Percentiles rank a stretch among this genome's conserved stretches.
Evolutionary conservation across 1,140 invertebrate species (phyloP).

Genomic region (Conus betulinus): DNA sequence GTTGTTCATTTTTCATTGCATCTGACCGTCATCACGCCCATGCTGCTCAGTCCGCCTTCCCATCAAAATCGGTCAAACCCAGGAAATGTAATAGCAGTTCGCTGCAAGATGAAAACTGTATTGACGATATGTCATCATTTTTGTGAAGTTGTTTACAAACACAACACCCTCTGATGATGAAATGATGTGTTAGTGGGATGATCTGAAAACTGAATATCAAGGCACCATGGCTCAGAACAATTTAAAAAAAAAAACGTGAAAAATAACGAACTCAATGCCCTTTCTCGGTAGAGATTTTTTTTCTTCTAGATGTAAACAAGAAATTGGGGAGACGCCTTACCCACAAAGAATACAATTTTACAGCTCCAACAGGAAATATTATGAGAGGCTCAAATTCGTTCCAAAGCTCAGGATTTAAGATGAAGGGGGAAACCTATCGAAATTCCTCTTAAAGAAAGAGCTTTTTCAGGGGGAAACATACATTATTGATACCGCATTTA

Average conservation of each 20-base stretch:
- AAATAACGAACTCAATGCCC: background rate
- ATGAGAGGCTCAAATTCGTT: slow-evolving; percentile 37
- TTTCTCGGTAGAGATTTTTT: background rate
- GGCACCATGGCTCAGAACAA: slow-evolving; percentile 7
- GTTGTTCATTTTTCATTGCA: too few species aligned
- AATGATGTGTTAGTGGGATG: slow-evolving; percentile 32
- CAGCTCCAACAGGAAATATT: slow-evolving; percentile 33
- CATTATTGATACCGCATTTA: slow-evolving; percentile 31
- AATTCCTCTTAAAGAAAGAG: slow-evolving; percentile 41
- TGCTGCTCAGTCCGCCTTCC: background rate
- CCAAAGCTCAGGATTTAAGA: slow-evolving; percentile 38
- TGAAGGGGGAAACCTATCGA: slow-evolving; percentile 47
- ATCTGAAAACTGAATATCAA: slow-evolving; percentile 32
- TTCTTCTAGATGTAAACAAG: background rate
- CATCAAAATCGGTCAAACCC: slow-evolving; percentile 3
- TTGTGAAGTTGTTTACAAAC: background rate
- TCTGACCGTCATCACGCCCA: too few species aligned
- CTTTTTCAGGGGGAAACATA: slow-evolving; percentile 35
- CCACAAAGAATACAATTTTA: slow-evolving; percentile 34
- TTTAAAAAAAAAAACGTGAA: background rate
- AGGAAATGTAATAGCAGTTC: slow-evolving; percentile 51
- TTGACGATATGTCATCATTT: background rate
- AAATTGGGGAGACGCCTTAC: background rate
- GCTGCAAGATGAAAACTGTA: slow-evolving; percentile 1
- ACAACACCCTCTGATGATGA: background rate